These are phyloP conservation scores for Leptoclinus maculatus DNA, from an alignment of 2,797 vertebrate species.

Conservation along the genomic window DNA sequence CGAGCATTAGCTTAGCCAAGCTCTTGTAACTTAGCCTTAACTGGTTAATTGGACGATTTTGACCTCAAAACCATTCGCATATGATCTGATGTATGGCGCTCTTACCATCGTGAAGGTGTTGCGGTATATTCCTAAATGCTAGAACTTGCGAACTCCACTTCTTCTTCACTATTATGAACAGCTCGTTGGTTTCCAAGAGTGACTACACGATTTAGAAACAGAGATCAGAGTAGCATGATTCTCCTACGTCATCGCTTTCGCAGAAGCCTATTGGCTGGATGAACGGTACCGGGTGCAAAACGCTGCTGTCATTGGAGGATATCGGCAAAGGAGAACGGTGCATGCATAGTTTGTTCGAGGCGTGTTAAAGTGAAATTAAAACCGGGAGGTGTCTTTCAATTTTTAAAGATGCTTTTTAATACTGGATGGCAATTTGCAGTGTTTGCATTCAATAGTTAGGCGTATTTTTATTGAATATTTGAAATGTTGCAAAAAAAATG, in stretches of 20 bases:
- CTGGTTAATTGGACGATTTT: neutral
- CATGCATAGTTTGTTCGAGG: conserved; percentile 68
- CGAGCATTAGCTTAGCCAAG: conserved; percentile 44
- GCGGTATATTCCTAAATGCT: neutral
- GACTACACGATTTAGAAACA: conserved; percentile 84
- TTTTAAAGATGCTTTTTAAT: neutral
- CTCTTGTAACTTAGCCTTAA: neutral
- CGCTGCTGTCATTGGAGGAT: conserved; percentile 51
- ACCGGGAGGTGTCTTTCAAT: neutral
- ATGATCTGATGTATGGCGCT: neutral
- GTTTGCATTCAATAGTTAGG: neutral
- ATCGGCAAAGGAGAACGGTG: rapidly evolving
- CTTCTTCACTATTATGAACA: neutral
- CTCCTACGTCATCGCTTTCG: neutral
- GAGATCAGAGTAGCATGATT: neutral
- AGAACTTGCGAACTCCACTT: neutral
- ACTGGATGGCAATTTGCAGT: neutral
- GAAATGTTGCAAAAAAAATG: neutral
- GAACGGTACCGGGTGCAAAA: rapidly evolving
- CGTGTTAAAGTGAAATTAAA: conserved; percentile 69
- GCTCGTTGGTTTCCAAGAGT: conserved; percentile 54
- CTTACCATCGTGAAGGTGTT: conserved; percentile 77
- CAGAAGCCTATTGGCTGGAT: conserved; percentile 51
- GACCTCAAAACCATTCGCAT: rapidly evolving
- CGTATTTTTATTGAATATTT: neutral